Evolutionary conservation across 2,113 vertebrate species (phyloP).

Genomic region (Scomber colias): DNA sequence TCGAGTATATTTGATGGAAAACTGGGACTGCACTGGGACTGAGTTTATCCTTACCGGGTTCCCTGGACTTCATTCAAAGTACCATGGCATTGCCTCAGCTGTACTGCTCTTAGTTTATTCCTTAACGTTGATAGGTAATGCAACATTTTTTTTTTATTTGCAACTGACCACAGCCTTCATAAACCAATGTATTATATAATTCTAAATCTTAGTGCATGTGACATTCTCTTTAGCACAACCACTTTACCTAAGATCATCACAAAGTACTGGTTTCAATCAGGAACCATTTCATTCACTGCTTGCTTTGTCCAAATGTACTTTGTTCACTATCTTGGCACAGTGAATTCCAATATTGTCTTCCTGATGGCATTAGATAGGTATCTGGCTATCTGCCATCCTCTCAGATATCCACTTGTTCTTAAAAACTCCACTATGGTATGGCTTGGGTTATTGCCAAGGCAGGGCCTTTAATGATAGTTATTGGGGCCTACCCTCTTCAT

Average conservation of each 20-base stretch:
- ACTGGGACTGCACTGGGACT: constrained; percentile 13
- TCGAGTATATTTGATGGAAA: too few relatives aligned
- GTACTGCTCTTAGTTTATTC: too few relatives aligned
- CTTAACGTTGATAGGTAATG: constrained; percentile 54
- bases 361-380: constrained; percentile 81
- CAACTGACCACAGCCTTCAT: too few relatives aligned
- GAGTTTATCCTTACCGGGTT: too few relatives aligned
- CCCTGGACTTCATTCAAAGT: too few relatives aligned
- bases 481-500: constrained; percentile 74
- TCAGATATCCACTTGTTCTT: constrained; percentile 78
- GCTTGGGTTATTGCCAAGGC: constrained; percentile 44
- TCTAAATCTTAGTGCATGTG: constrained; percentile 62
- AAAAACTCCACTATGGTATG: constrained; percentile 56
- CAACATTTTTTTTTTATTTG: not conserved
- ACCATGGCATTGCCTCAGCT: constrained; percentile 13
- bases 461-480: constrained; percentile 41
- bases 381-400: constrained; percentile 73
- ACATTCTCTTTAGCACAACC: constrained; percentile 38
- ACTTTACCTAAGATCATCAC: too few relatives aligned
- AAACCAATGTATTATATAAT: constrained; percentile 17
- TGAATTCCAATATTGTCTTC: constrained; percentile 72
- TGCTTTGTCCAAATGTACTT: constrained; percentile 74
- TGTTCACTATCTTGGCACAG: constrained; percentile 75
- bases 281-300: constrained; percentile 60
- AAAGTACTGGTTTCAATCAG: too few relatives aligned